Evolutionary conservation across 1,140 invertebrate species (phyloP).

Genomic region (Drosophila parabipectinata): DNA sequence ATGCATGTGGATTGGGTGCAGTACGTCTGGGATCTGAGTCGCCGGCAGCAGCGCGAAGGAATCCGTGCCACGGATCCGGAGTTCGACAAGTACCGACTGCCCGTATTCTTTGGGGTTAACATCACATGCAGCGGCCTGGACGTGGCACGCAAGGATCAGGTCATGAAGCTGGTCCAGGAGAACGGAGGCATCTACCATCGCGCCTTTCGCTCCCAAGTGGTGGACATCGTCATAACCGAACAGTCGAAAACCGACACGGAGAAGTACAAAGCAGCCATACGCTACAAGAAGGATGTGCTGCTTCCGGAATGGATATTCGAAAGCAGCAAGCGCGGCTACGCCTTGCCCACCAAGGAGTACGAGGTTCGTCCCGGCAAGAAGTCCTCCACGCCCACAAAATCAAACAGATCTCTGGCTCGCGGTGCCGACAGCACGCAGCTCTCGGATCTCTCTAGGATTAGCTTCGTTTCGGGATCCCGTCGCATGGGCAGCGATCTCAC

Average conservation of each 20-base stretch:
- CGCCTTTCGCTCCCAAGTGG: conserved; percentile 84
- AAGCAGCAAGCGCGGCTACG: conserved; percentile 89
- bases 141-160: conserved; percentile 86
- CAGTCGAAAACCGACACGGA: conserved; percentile 88
- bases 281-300: conserved; percentile 90
- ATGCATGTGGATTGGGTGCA: conserved; percentile 92
- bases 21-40: conserved; percentile 90
- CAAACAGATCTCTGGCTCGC: conserved; percentile 12
- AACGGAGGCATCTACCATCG: conserved; percentile 88
- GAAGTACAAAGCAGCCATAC: conserved; percentile 91
- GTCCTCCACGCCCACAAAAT: conserved; percentile 68
- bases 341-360: conserved; percentile 89
- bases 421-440: conserved; percentile 60
- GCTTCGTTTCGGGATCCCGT: conserved; percentile 44
- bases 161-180: conserved; percentile 89
- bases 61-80: conserved; percentile 87
- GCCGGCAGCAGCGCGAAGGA: conserved; percentile 83
- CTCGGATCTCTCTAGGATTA: conserved; percentile 75
- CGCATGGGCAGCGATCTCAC: conserved; percentile 60
- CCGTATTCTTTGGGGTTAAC: conserved; percentile 91
- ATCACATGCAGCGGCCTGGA: conserved; percentile 92
- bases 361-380: conserved; percentile 65
- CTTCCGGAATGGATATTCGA: conserved; percentile 91
- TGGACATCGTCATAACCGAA: conserved; percentile 82
- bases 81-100: conserved; percentile 89